A percentile compares a stretch with the other conserved stretches of the same genome.
phyloP scores from a whole-genome alignment of 2,797 vertebrate species.

The Eulemur coronatus region DNA sequence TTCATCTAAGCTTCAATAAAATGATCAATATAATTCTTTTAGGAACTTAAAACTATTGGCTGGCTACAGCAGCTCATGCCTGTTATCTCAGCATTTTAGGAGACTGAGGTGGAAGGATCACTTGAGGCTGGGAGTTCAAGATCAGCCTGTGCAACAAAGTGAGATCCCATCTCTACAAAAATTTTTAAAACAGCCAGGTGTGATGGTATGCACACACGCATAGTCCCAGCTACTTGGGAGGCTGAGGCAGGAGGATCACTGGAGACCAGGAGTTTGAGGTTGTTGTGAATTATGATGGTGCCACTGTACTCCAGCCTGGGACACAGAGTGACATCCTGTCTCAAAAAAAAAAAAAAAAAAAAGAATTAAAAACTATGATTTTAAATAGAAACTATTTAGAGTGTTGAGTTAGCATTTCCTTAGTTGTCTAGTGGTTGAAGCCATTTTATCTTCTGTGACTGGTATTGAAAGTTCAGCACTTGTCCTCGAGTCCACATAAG shows the following conservation, averaged over 20 bases:
- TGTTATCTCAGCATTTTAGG: neutral
- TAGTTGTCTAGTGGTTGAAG: too few relatives aligned
- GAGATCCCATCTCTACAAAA: neutral
- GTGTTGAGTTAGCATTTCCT: too few relatives aligned
- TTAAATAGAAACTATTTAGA: too few relatives aligned
- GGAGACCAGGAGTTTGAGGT: neutral
- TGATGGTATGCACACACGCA: neutral
- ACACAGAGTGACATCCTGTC: neutral
- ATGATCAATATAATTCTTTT: neutral
- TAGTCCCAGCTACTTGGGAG: neutral
- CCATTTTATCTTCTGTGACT: too few relatives aligned
- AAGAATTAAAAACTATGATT: neutral
- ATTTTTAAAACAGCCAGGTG: neutral
- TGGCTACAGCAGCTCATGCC: neutral
- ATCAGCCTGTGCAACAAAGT: neutral
- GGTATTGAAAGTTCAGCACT: too few relatives aligned
- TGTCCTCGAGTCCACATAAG: too few relatives aligned
- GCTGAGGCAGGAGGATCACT: neutral
- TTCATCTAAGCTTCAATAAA: neutral
- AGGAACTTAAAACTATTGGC: neutral
- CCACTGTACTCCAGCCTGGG: neutral
- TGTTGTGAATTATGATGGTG: neutral
- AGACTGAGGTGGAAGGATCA: neutral
- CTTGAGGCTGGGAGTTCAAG: neutral
- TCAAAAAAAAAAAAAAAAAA: too few relatives aligned